These are phyloP conservation scores for Pristionchus japonicus DNA, from an alignment of 2,888 invertebrate genomes.

Conservation along the genomic window DNA sequence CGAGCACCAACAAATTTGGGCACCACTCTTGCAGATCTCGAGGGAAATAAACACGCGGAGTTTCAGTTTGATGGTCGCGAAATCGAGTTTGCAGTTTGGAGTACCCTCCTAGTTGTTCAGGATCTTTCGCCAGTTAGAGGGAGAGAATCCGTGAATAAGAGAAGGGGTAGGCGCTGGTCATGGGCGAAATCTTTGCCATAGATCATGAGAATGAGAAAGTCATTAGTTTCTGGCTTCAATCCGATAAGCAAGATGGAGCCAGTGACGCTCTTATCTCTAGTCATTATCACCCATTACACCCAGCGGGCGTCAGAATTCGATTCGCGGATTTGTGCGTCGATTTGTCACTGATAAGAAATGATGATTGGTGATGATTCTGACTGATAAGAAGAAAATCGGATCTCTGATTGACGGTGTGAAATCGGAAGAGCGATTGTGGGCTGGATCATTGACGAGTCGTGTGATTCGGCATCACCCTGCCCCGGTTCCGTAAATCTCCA, in stretches of 20 bases:
- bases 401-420: not conserved
- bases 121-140: not conserved
- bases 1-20: too few species aligned
- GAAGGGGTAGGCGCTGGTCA: too few species aligned
- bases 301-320: constrained; percentile 7
- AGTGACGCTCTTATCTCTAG: not conserved
- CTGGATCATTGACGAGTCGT: not conserved
- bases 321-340: not conserved
- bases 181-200: too few species aligned
- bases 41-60: not conserved
- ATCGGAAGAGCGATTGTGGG: not conserved
- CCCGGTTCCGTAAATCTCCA: not conserved
- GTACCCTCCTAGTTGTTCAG: not conserved
- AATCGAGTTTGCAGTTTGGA: not conserved
- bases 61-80: not conserved
- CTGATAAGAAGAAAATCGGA: not conserved
- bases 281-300: constrained; percentile 18
- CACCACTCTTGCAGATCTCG: not conserved
- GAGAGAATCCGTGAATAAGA: not conserved
- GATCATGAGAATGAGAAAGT: too few species aligned
- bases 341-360: not conserved
- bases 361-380: not conserved
- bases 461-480: not conserved
- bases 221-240: not conserved
- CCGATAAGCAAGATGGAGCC: constrained; percentile 7